A percentile compares a stretch with the other conserved stretches of the same genome.
phyloP scores from a whole-genome alignment of 1,140 invertebrate species.

The Laupala kohalensis region DNA sequence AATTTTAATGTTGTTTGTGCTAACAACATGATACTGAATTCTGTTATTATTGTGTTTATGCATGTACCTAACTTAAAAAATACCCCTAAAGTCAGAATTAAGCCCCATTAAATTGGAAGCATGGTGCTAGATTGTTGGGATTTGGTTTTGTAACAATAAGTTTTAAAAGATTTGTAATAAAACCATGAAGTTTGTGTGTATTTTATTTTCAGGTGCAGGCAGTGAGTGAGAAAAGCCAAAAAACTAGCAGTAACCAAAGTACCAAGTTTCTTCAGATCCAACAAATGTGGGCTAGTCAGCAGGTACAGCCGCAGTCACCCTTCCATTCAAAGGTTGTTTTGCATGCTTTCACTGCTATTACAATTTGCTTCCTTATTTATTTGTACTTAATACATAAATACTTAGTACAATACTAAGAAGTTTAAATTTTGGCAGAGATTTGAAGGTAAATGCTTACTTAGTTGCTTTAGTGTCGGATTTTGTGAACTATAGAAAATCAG shows the following conservation, averaged over 20 bases:
- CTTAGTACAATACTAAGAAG: too few species aligned
- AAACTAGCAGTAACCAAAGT: constrained; percentile 57
- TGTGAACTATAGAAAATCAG: too few species aligned
- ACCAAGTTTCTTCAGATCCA: constrained; percentile 64
- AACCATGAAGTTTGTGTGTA: neutral
- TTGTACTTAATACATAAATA: too few species aligned
- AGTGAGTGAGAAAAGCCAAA: constrained; percentile 49
- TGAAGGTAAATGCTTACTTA: neutral
- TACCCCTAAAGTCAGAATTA: neutral
- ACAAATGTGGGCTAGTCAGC: constrained; percentile 49
- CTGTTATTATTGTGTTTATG: too few species aligned
- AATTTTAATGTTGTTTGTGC: too few species aligned
- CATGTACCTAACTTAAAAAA: too few species aligned
- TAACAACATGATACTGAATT: too few species aligned
- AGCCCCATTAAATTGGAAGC: neutral
- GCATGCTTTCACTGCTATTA: neutral
- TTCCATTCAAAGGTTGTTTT: constrained; percentile 9
- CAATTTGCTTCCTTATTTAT: too few species aligned
- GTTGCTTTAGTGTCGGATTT: too few species aligned
- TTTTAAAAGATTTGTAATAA: neutral
- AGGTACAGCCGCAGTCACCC: constrained; percentile 8
- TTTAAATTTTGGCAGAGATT: neutral
- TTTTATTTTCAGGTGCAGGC: constrained; percentile 16
- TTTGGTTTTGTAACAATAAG: too few species aligned
- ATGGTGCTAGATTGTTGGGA: too few species aligned